phyloP scores from a whole-genome alignment of 1,140 invertebrate species.

The Copidosoma floridanum region DNA sequence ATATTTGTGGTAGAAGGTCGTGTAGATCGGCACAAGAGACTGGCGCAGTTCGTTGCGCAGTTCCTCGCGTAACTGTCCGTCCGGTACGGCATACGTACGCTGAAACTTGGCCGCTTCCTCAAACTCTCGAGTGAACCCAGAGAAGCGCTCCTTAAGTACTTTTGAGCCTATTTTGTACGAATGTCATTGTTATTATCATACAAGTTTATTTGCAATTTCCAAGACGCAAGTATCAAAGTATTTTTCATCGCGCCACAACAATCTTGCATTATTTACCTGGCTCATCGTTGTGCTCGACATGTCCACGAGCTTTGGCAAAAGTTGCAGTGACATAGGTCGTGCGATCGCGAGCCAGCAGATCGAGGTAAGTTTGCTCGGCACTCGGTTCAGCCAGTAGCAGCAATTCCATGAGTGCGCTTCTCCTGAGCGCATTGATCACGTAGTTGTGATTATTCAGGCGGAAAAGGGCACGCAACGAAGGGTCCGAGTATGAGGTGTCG shows the following conservation, averaged over 20 bases:
- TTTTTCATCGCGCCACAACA: too few species aligned
- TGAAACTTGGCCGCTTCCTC: slow-evolving; percentile 85
- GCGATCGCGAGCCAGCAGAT: slow-evolving; percentile 60
- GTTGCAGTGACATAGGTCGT: slow-evolving; percentile 48
- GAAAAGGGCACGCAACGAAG: slow-evolving; percentile 81
- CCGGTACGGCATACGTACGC: slow-evolving; percentile 89
- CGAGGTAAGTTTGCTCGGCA: slow-evolving; percentile 79
- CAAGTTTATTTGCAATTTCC: too few species aligned
- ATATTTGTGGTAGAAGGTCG: slow-evolving; percentile 73
- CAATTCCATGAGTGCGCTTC: slow-evolving; percentile 78
- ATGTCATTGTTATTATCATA: background rate
- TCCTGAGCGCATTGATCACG: slow-evolving; percentile 83
- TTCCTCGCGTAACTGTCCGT: slow-evolving; percentile 78
- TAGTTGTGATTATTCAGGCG: slow-evolving; percentile 92
- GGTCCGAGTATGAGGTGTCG: slow-evolving; percentile 76
- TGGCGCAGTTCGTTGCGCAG: slow-evolving; percentile 46
- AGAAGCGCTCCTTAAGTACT: slow-evolving; percentile 84
- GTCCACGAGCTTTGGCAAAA: slow-evolving; percentile 47
- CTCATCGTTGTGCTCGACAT: slow-evolving; percentile 48
- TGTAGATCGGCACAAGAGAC: slow-evolving; percentile 77
- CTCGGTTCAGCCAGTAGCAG: slow-evolving; percentile 77
- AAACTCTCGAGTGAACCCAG: slow-evolving; percentile 94
- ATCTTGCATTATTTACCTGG: slow-evolving; percentile 45
- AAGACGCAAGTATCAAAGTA: too few species aligned
- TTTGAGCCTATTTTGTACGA: slow-evolving; percentile 55